A percentile compares a stretch with the other conserved stretches of the same genome.
These are phyloP conservation scores for Dendrophyllia cribrosa DNA, from an alignment of 64 coral and sea anemone genomes.

Conservation along the genomic window DNA sequence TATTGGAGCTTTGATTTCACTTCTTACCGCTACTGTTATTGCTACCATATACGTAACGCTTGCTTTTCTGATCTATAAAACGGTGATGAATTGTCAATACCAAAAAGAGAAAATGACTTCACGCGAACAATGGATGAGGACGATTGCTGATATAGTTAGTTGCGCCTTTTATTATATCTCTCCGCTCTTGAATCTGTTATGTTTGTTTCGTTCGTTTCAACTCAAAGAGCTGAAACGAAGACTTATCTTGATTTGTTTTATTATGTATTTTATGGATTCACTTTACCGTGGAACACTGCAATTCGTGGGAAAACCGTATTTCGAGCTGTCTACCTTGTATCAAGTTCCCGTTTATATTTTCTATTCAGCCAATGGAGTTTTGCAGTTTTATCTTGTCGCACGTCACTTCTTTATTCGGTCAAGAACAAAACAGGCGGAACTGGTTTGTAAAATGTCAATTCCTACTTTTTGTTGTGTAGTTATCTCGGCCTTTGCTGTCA, in stretches of 20 bases:
- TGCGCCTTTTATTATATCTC: background rate
- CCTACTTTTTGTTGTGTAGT: background rate
- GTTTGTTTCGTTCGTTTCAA: background rate
- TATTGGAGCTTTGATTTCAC: constrained; percentile 13
- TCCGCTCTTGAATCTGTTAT: background rate
- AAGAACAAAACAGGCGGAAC: background rate
- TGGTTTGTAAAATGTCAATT: background rate
- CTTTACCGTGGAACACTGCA: background rate
- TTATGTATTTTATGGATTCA: background rate
- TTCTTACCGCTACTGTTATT: background rate
- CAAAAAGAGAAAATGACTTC: background rate
- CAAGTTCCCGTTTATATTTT: background rate
- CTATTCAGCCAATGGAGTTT: background rate
- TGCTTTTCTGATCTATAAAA: background rate
- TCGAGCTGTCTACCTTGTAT: background rate
- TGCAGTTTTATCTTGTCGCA: background rate
- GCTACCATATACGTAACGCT: background rate
- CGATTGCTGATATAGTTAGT: background rate
- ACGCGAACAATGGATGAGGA: background rate
- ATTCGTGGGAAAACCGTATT: background rate
- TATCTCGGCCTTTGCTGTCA: background rate
- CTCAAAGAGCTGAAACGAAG: background rate
- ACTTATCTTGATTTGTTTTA: background rate
- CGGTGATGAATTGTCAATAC: background rate
- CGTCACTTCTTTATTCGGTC: background rate